phyloP scores from a whole-genome alignment of 2,797 vertebrate species.

The Carcharodon carcharias region DNA sequence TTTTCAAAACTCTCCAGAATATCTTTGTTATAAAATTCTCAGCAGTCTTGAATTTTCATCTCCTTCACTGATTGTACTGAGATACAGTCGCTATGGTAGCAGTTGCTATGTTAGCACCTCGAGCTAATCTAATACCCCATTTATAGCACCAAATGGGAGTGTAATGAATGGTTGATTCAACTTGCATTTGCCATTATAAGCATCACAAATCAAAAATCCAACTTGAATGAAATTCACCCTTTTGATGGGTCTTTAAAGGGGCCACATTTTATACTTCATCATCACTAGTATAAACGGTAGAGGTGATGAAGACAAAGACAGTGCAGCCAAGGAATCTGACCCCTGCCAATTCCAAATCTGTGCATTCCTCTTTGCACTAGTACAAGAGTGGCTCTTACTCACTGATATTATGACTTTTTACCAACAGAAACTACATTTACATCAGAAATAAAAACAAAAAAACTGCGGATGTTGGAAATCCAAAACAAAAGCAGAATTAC shows the following conservation, averaged over 20 bases:
- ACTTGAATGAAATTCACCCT: constrained; percentile 26
- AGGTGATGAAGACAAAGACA: neutral
- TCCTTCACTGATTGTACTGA: constrained; percentile 33
- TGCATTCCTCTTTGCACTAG: neutral
- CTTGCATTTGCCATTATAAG: constrained; percentile 22
- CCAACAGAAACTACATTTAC: neutral
- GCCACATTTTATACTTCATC: neutral
- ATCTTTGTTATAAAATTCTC: constrained; percentile 28
- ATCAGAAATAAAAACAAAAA: too few relatives aligned
- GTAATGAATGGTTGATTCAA: constrained; percentile 36
- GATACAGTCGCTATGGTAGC: constrained; percentile 35
- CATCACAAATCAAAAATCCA: constrained; percentile 29
- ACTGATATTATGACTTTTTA: neutral
- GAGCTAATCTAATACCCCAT: constrained; percentile 31
- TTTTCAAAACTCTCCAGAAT: constrained; percentile 27
- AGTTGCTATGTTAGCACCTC: constrained; percentile 35
- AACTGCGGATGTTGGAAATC: too few relatives aligned
- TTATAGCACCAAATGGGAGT: constrained; percentile 31
- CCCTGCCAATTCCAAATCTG: neutral
- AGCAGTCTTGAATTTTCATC: constrained; percentile 25
- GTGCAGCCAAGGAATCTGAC: neutral
- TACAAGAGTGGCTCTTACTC: neutral
- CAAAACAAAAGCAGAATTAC: too few relatives aligned
- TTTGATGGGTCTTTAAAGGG: constrained; percentile 4
- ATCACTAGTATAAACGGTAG: neutral